These are phyloP conservation scores for Danio choprae DNA, from an alignment of 2,797 vertebrate species.

Conservation along the genomic window DNA sequence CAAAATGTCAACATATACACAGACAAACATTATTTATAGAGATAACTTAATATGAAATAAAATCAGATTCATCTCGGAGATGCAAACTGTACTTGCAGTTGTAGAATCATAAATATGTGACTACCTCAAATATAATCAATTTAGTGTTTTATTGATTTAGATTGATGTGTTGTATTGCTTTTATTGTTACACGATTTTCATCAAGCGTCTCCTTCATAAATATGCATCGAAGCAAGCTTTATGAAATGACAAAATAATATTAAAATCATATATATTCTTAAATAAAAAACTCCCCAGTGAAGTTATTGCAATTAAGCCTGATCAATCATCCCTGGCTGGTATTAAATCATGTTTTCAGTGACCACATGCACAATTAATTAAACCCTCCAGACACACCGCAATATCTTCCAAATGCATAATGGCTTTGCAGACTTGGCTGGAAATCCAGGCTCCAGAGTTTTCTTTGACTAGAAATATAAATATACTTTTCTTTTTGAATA, in stretches of 20 bases:
- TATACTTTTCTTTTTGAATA: background rate
- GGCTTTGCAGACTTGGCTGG: background rate
- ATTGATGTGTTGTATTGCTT: background rate
- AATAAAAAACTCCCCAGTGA: background rate
- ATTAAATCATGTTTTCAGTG: background rate
- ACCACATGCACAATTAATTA: constrained; percentile 29
- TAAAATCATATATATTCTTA: background rate
- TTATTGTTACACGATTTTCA: constrained; percentile 7
- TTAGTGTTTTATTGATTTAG: too few relatives aligned
- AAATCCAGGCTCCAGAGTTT: background rate
- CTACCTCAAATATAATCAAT: constrained; percentile 68
- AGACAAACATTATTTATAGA: too few relatives aligned
- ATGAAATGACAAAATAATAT: constrained; percentile 1
- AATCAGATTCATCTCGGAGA: too few relatives aligned
- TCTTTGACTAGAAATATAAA: background rate
- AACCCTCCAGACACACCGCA: background rate
- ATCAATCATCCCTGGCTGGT: constrained; percentile 19
- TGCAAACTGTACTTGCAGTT: too few relatives aligned
- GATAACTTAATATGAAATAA: too few relatives aligned
- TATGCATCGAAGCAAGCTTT: background rate
- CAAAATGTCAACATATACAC: too few relatives aligned
- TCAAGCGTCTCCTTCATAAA: background rate
- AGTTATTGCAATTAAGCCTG: background rate
- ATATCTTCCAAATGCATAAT: background rate
- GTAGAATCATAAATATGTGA: constrained; percentile 55